A percentile compares a stretch with the other conserved stretches of the same genome.
Conservation (phyloP, 92 coral and sea anemone genomes). For the Phenganax marumi region DNA sequence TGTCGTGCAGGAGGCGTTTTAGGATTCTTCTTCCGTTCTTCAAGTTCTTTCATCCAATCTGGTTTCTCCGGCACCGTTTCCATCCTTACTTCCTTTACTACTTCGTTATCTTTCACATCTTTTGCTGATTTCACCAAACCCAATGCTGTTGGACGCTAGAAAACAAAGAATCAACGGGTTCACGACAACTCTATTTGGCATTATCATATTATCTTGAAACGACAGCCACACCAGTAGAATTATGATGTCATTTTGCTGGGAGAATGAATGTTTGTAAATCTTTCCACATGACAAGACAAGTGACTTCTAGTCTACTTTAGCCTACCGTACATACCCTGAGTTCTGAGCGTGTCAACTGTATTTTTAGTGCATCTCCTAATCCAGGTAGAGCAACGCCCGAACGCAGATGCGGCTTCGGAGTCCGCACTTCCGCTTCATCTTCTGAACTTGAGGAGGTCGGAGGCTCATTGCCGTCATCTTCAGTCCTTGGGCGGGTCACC, state of each 20-base stretch:
- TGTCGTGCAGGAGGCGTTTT: constrained; percentile 3
- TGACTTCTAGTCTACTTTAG: neutral
- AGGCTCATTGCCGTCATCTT: constrained; percentile 63
- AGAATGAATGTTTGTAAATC: neutral
- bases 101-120: constrained; percentile 68
- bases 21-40: constrained; percentile 72
- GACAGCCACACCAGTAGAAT: neutral
- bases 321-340: constrained; percentile 51
- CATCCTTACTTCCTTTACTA: constrained; percentile 74
- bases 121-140: constrained; percentile 86
- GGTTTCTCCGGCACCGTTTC: constrained; percentile 87
- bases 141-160: constrained; percentile 59
- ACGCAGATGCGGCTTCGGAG: constrained; percentile 68
- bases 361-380: constrained; percentile 72
- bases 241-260: no score
- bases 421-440: constrained; percentile 33
- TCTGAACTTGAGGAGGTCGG: constrained; percentile 46
- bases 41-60: constrained; percentile 90
- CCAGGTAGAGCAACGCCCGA: constrained; percentile 92
- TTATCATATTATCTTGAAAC: neutral
- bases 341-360: constrained; percentile 53
- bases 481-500: constrained; percentile 52
- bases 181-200: neutral
- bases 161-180: neutral
- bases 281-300: constrained; percentile 29